Conservation (phyloP, 2,888 invertebrate species). For the Melieria picta region DNA sequence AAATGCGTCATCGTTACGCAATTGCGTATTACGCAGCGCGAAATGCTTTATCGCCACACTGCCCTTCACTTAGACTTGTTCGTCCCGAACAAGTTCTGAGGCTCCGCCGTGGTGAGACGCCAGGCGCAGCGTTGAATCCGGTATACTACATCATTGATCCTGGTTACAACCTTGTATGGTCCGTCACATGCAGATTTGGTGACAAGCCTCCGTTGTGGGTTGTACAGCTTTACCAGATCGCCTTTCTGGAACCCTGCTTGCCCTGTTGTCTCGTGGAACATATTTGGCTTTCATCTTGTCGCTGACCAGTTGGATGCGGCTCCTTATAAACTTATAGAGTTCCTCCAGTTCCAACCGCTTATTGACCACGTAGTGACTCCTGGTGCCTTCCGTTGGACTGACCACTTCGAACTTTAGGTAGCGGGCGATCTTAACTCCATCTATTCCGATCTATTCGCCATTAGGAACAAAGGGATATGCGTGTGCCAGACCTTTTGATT, state of each 20-base stretch:
- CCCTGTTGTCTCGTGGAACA: background rate
- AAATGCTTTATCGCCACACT: background rate
- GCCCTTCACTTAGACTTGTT: conserved; percentile 1
- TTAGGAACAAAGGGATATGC: too few relatives aligned
- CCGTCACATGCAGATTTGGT: background rate
- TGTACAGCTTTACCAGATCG: background rate
- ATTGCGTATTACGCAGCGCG: too few relatives aligned
- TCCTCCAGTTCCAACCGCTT: background rate
- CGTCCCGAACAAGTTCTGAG: background rate
- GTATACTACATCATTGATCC: conserved; percentile 1
- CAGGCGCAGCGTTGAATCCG: background rate
- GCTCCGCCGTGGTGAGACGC: background rate
- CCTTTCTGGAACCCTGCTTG: conserved; percentile 6
- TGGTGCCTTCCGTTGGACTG: conserved; percentile 23
- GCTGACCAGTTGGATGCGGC: conserved; percentile 1
- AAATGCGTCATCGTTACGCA: too few relatives aligned
- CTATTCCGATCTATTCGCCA: too few relatives aligned
- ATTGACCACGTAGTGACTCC: conserved; percentile 33
- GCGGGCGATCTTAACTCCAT: background rate
- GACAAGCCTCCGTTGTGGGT: background rate
- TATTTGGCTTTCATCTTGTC: conserved; percentile 16
- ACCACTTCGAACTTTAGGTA: too few relatives aligned
- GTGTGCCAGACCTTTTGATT: background rate
- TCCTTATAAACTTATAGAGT: background rate
- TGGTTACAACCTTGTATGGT: conserved; percentile 2